These are phyloP conservation scores for Pogoniulus pusillus DNA, from an alignment of 2,797 vertebrate genomes.

Conservation along the genomic window DNA sequence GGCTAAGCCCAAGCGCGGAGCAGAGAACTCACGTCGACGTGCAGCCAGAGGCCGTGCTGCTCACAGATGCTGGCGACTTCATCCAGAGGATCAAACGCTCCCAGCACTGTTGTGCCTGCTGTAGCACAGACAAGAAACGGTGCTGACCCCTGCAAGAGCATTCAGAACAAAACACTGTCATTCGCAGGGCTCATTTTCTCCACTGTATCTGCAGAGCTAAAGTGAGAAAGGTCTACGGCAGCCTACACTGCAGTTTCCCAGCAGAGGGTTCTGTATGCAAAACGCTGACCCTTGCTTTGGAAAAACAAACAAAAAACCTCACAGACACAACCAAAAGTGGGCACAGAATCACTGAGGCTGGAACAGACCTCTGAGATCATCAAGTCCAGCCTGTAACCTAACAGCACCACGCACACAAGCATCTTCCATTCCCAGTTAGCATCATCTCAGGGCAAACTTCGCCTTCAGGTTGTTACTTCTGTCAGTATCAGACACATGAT, in stretches of 20 bases:
- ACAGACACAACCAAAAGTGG: too few species aligned
- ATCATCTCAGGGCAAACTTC: too few species aligned
- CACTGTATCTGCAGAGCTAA: background rate
- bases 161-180: background rate
- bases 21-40: conserved; percentile 78
- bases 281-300: background rate
- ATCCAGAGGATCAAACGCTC: conserved; percentile 86
- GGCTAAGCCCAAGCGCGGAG: background rate
- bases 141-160: conserved; percentile 77
- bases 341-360: too few species aligned
- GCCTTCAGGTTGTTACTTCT: too few species aligned
- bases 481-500: too few species aligned
- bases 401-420: too few species aligned
- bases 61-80: conserved; percentile 82
- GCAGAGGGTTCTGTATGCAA: background rate
- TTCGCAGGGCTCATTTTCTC: background rate
- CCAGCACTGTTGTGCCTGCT: conserved; percentile 83
- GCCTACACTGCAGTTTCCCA: background rate
- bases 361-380: too few species aligned
- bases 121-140: conserved; percentile 86
- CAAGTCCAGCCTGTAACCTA: too few species aligned
- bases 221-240: background rate
- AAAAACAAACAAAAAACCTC: too few species aligned
- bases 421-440: too few species aligned
- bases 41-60: conserved; percentile 78